Conservation (phyloP, 1,140 invertebrate species). For the Geopemphigus sp. region DNA sequence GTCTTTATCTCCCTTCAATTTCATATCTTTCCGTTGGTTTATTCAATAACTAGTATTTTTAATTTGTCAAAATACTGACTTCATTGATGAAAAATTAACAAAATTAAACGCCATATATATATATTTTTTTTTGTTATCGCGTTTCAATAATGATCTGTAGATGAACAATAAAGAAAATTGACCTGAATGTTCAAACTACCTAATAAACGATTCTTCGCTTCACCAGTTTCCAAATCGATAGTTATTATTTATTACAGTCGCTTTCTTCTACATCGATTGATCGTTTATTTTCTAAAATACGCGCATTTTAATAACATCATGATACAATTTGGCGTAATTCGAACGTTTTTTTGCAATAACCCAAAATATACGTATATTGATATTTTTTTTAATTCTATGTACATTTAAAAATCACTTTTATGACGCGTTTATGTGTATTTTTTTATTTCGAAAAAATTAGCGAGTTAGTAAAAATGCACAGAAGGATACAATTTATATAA, state of each 20-base stretch:
- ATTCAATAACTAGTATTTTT: neutral
- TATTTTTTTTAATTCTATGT: too few relatives aligned
- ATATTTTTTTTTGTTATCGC: neutral
- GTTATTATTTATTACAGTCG: neutral
- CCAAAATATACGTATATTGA: too few relatives aligned
- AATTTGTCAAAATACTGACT: neutral
- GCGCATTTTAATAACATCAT: neutral
- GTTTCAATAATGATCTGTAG: neutral
- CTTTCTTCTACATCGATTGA: constrained; percentile 9
- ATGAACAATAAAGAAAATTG: neutral
- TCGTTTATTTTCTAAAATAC: neutral
- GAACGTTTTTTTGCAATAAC: too few relatives aligned
- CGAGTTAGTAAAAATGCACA: too few relatives aligned
- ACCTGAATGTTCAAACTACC: constrained; percentile 17
- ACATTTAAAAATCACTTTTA: too few relatives aligned
- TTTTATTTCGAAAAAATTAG: too few relatives aligned
- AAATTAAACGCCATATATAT: too few relatives aligned
- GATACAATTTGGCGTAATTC: too few relatives aligned
- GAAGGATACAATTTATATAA: too few relatives aligned
- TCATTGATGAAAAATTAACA: neutral
- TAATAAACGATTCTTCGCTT: constrained; percentile 15
- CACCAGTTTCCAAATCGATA: constrained; percentile 3
- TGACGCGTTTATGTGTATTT: too few relatives aligned
- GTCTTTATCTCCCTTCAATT: too few relatives aligned
- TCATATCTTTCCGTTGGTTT: neutral